These are phyloP conservation scores for Drosophila seguyi DNA, from an alignment of 1,140 invertebrate genomes.

Conservation along the genomic window DNA sequence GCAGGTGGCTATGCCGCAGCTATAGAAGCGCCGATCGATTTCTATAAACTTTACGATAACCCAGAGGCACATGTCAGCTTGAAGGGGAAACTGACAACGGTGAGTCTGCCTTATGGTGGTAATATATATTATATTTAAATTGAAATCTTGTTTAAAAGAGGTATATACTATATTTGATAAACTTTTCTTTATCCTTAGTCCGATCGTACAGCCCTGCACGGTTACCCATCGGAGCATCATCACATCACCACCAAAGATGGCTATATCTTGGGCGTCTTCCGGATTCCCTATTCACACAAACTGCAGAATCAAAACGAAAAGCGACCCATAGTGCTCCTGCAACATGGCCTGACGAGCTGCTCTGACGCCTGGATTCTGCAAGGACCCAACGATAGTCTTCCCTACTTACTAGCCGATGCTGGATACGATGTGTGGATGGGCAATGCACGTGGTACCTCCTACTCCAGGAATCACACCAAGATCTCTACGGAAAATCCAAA, in stretches of 20 bases:
- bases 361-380: constrained; percentile 91
- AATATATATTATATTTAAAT: no score
- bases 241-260: constrained; percentile 86
- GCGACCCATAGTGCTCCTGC: constrained; percentile 88
- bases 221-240: constrained; percentile 87
- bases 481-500: constrained; percentile 85
- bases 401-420: constrained; percentile 88
- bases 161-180: background rate
- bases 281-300: constrained; percentile 85
- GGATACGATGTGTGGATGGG: constrained; percentile 90
- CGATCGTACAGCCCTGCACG: constrained; percentile 61
- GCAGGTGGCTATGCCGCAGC: constrained; percentile 15
- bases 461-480: constrained; percentile 85
- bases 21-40: constrained; percentile 47
- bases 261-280: constrained; percentile 86
- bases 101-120: constrained; percentile 7
- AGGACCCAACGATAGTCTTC: constrained; percentile 87
- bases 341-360: constrained; percentile 90
- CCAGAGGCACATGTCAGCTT: constrained; percentile 58
- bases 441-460: constrained; percentile 86
- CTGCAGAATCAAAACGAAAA: constrained; percentile 47
- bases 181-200: constrained; percentile 9
- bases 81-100: constrained; percentile 45
- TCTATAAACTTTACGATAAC: constrained; percentile 61
- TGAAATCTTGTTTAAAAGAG: no score